Conservation (phyloP, 1,140 invertebrate genomes). For the Cotesia vestalis region DNA sequence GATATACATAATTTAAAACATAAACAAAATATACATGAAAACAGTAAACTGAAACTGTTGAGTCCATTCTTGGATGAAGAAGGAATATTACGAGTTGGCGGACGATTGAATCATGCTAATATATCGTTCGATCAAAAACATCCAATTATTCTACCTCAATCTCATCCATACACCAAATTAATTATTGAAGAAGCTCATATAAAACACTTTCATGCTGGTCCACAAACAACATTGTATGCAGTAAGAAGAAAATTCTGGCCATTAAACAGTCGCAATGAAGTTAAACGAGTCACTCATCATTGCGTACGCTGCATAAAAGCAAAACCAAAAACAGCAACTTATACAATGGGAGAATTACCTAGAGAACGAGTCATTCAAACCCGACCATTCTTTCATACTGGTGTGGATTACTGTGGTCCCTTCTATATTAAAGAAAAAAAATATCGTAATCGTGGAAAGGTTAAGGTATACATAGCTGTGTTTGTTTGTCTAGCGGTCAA, state of each 20-base stretch:
- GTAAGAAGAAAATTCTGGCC: slow-evolving; percentile 8
- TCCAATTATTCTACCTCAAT: slow-evolving; percentile 6
- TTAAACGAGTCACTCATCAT: not conserved
- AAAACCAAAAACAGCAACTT: not conserved
- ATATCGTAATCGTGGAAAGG: not conserved
- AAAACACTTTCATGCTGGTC: slow-evolving; percentile 5
- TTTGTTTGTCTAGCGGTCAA: slow-evolving; percentile 17
- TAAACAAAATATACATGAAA: not conserved
- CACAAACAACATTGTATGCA: slow-evolving; percentile 12
- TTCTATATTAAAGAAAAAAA: slow-evolving; percentile 23
- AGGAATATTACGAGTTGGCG: slow-evolving; percentile 5
- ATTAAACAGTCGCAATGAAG: not conserved
- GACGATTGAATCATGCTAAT: slow-evolving; percentile 13
- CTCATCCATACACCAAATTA: not conserved
- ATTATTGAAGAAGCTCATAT: slow-evolving; percentile 14
- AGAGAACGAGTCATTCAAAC: slow-evolving; percentile 8
- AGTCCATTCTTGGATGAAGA: slow-evolving; percentile 20
- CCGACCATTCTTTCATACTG: slow-evolving; percentile 9
- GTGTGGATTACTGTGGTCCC: slow-evolving; percentile 15
- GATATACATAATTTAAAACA: not conserved
- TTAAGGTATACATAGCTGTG: not conserved
- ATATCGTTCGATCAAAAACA: slow-evolving; percentile 15
- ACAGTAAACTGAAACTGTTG: slow-evolving; percentile 7
- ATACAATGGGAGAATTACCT: slow-evolving; percentile 4
- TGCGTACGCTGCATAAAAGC: not conserved